Conservation (phyloP, 1,140 invertebrate species). For the Orius laevigatus region DNA sequence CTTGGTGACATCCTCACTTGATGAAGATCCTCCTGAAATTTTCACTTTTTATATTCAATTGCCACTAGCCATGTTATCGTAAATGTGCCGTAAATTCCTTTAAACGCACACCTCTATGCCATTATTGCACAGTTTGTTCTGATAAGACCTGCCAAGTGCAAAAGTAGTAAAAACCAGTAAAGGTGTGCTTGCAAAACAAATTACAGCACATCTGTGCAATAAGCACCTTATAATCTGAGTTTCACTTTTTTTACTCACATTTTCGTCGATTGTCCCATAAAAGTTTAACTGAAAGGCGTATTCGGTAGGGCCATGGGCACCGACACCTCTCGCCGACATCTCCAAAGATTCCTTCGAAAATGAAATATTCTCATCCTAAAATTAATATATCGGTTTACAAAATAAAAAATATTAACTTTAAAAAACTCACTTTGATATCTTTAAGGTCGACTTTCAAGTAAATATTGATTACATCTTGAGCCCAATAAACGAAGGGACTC, state of each 20-base stretch:
- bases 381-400: too few relatives aligned
- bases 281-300: slow-evolving; percentile 61
- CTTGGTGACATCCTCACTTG: not conserved
- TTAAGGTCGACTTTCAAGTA: slow-evolving; percentile 70
- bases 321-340: slow-evolving; percentile 46
- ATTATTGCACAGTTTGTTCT: too few relatives aligned
- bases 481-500: slow-evolving; percentile 85
- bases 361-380: slow-evolving; percentile 35
- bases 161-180: too few relatives aligned
- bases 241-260: slow-evolving; percentile 35
- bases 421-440: slow-evolving; percentile 46
- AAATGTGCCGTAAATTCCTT: too few relatives aligned
- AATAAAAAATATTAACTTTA: too few relatives aligned
- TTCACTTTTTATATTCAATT: slow-evolving; percentile 6
- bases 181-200: too few relatives aligned
- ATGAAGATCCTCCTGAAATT: slow-evolving; percentile 7
- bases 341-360: slow-evolving; percentile 40
- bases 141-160: too few relatives aligned
- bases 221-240: too few relatives aligned
- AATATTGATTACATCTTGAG: slow-evolving; percentile 60
- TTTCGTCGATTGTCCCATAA: slow-evolving; percentile 44
- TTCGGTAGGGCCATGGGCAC: slow-evolving; percentile 45
- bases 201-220: too few relatives aligned
- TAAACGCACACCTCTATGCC: too few relatives aligned
- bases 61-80: not conserved